Percentiles rank a stretch among this genome's conserved stretches.
These are phyloP conservation scores for Sceloporus undulatus DNA, from an alignment of 2,113 vertebrate species.

Conservation along the genomic window DNA sequence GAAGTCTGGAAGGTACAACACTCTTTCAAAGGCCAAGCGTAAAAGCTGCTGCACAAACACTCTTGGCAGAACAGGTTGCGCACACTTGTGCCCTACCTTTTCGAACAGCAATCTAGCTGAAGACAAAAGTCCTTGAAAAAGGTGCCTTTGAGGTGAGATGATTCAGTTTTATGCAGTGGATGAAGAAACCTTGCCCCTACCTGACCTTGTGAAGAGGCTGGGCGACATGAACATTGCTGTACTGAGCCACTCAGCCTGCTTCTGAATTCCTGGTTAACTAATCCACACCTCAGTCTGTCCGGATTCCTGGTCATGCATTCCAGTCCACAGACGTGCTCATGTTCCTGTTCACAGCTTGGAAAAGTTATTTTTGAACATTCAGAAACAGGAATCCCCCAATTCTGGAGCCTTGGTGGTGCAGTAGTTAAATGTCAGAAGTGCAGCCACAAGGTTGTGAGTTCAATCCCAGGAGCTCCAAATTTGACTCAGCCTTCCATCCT, in stretches of 20 bases:
- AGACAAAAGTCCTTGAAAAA: not conserved
- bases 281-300: not conserved
- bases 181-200: too few relatives aligned
- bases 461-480: too few relatives aligned
- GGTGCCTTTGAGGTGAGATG: not conserved
- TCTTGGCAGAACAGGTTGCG: not conserved
- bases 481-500: too few relatives aligned
- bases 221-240: not conserved
- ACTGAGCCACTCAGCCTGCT: not conserved
- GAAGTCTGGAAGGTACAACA: not conserved
- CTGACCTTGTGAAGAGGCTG: not conserved
- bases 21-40: not conserved
- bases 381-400: not conserved
- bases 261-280: not conserved
- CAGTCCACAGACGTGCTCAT: not conserved
- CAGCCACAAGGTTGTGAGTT: too few relatives aligned
- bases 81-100: not conserved
- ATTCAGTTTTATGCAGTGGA: not conserved
- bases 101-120: not conserved
- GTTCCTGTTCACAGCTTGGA: not conserved
- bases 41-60: not conserved
- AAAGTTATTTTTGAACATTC: constrained; percentile 1
- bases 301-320: not conserved
- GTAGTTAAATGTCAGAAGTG: too few relatives aligned
- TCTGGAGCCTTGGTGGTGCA: too few relatives aligned